A percentile compares a stretch with the other conserved stretches of the same genome.
Conservation (phyloP, 30 jellyfish, hydroid and myxozoan genomes). For the Rhopilema esculentum region DNA sequence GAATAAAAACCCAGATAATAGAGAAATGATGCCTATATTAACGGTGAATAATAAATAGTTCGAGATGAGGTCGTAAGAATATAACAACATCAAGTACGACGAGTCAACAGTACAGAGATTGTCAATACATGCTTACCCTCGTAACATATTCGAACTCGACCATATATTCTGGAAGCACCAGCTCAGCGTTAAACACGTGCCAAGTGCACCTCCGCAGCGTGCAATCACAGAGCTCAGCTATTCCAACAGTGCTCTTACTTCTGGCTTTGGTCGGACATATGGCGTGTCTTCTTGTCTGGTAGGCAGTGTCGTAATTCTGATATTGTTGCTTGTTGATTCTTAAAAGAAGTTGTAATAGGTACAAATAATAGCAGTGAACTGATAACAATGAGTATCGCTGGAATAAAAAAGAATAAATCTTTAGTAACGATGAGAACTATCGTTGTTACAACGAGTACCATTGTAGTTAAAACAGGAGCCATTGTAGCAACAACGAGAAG, state of each 20-base stretch:
- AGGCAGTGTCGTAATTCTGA: conserved; percentile 71
- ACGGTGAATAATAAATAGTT: too few species aligned
- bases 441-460: too few species aligned
- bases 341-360: background rate
- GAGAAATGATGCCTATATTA: too few species aligned
- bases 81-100: too few species aligned
- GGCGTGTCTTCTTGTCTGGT: conserved; percentile 69
- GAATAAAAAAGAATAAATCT: too few species aligned
- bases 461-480: too few species aligned
- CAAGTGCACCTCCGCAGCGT: conserved; percentile 82
- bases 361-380: background rate
- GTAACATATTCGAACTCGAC: conserved; percentile 89
- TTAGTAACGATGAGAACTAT: too few species aligned
- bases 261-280: conserved; percentile 71
- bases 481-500: too few species aligned
- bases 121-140: conserved; percentile 73
- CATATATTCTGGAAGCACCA: conserved; percentile 79
- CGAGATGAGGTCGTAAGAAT: too few species aligned
- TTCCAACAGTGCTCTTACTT: conserved; percentile 29
- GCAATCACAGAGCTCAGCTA: conserved; percentile 76
- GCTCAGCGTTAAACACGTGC: conserved; percentile 69
- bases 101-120: too few species aligned
- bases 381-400: background rate
- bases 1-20: too few species aligned
- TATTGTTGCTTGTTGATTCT: conserved; percentile 57